Conservation (phyloP, 2,797 vertebrate genomes). For the Podargus strigoides region DNA sequence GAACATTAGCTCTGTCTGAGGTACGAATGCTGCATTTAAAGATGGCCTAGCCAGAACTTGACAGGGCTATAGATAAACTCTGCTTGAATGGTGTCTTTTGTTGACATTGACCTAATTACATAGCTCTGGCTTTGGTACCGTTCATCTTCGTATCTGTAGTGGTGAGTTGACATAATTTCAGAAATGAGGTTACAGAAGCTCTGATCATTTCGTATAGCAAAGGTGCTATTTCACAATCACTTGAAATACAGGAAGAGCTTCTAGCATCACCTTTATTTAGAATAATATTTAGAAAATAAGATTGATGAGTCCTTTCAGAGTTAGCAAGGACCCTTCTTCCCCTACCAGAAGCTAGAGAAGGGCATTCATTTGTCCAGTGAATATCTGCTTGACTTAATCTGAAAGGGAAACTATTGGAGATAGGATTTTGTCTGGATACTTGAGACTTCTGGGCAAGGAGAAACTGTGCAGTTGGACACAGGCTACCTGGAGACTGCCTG, state of each 20-base stretch:
- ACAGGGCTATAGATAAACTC: neutral
- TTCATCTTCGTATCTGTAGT: neutral
- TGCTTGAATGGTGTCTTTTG: neutral
- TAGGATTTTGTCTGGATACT: neutral
- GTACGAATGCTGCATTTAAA: neutral
- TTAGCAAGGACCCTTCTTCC: neutral
- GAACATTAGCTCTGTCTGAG: constrained; percentile 74
- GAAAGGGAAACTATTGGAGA: neutral
- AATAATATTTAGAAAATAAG: neutral
- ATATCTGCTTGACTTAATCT: neutral
- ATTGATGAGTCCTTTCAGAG: neutral
- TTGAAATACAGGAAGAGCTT: neutral
- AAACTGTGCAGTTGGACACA: neutral
- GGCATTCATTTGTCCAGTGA: neutral
- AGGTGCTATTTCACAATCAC: neutral
- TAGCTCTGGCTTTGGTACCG: neutral
- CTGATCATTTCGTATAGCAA: neutral
- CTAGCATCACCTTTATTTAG: neutral
- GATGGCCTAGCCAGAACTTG: neutral
- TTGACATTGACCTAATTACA: constrained; percentile 5
- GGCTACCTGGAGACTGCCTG: neutral
- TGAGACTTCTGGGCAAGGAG: neutral
- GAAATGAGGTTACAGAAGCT: constrained; percentile 3
- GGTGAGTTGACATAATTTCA: neutral
- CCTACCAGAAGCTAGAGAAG: neutral